Evolutionary conservation across 53 echinoderm and acorn worm genomes (phyloP), one percentile per base, ranked within the genome.

Genomic region (Echinarachnius parma): DNA sequence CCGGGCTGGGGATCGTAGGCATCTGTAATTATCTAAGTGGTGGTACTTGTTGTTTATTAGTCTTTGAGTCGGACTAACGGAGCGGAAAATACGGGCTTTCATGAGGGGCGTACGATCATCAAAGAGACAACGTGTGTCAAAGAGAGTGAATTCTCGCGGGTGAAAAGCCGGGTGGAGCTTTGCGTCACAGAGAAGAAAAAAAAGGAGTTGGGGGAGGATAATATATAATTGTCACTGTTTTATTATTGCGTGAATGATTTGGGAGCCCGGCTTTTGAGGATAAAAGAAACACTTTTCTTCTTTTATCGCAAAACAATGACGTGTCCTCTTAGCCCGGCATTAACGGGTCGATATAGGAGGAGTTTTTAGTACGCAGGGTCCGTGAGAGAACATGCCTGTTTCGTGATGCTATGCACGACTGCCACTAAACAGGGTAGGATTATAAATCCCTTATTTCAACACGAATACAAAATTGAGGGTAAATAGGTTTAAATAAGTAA

Each of bases 11-110:
- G 32, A 21, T 61, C 28, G 31, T 15, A 24, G 32, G 66, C 19
- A 46, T 31, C 67, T 67, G 67, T 67, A 67, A 67, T 64, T 64
- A 64, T 31, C 46, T n/a, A 15, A 46, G 46, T 46, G 24, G 27
- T 31, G 1, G 4, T 21, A 10, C 29, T 26, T 22, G 26, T 29
- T 46, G 20, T 46, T 64, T 46, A 27, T 64, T 19, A 7, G 52
- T 2, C 32, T 49, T 67, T 67, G 34, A 67, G 49, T 7, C n/a
- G 18, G 32, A 33, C 67, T 49, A 67, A 3, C 42, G 33, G 67
- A 1, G 49, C 52, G 67, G 49, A 50, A 67, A 67, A 50, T 61
- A 34, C 35, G 61, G 35, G 28, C 61, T n/a, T 35, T n/a, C 61
- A 2, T 29, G 21, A 34, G 21, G 35, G 19, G n/a, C 18, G 37